These are phyloP conservation scores for Calameuta pallipes DNA, from an alignment of 2,888 invertebrate genomes.

Conservation along the genomic window DNA sequence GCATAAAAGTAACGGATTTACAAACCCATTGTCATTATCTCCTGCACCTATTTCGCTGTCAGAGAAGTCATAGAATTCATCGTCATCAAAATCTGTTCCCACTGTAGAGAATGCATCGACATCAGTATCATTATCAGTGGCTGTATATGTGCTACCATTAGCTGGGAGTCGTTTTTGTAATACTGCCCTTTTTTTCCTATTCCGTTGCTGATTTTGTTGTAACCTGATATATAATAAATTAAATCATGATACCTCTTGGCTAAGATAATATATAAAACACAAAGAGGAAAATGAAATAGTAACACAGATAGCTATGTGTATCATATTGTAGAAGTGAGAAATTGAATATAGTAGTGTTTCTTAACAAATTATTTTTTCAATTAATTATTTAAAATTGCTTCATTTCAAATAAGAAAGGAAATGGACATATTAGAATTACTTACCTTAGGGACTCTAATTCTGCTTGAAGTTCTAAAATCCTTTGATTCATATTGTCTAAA, in stretches of 20 bases:
- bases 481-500: slow-evolving; percentile 49
- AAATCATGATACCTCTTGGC: neutral
- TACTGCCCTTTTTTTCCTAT: slow-evolving; percentile 40
- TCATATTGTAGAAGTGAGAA: neutral
- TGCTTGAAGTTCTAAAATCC: slow-evolving; percentile 48
- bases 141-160: slow-evolving; percentile 44
- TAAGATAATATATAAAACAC: neutral
- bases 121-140: slow-evolving; percentile 55
- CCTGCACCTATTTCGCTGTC: slow-evolving; percentile 51
- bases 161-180: slow-evolving; percentile 41
- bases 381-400: neutral
- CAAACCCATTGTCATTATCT: slow-evolving; percentile 54
- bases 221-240: slow-evolving; percentile 30
- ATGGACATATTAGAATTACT: neutral
- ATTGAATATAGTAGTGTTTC: neutral
- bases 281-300: neutral
- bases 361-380: neutral
- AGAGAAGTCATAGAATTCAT: slow-evolving; percentile 63
- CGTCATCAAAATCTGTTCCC: slow-evolving; percentile 58
- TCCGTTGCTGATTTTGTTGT: slow-evolving; percentile 48
- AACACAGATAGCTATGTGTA: neutral
- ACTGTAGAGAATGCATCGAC: slow-evolving; percentile 55
- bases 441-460: slow-evolving; percentile 55
- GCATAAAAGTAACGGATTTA: slow-evolving; percentile 16
- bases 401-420: neutral